These are phyloP conservation scores for Andrena bucephala DNA, from an alignment of 2,888 invertebrate species.

Conservation along the genomic window DNA sequence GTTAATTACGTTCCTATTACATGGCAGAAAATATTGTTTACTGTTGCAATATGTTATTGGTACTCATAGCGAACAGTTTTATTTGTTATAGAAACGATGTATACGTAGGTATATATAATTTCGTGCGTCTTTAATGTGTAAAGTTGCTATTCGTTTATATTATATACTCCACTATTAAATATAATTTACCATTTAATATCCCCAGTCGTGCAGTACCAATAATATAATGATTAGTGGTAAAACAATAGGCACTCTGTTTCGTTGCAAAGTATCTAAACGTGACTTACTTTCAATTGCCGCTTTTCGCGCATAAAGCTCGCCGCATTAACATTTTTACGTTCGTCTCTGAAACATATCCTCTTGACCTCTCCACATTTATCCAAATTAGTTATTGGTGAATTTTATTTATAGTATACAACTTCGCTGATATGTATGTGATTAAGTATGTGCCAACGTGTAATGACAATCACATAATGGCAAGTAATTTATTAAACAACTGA, in stretches of 20 bases:
- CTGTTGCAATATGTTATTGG: conserved; percentile 28
- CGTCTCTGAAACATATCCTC: conserved; percentile 16
- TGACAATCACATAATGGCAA: conserved; percentile 48
- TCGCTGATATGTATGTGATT: conserved; percentile 15
- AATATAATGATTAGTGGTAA: conserved; percentile 18
- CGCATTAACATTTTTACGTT: conserved; percentile 30
- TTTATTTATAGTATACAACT: conserved; percentile 33
- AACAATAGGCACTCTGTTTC: conserved; percentile 19
- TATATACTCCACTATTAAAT: background rate
- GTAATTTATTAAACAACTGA: background rate
- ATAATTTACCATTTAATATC: background rate
- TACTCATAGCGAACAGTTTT: conserved; percentile 11
- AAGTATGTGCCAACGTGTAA: conserved; percentile 30
- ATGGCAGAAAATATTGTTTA: conserved; percentile 12
- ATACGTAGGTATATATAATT: too few species aligned
- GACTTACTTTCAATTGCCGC: conserved; percentile 18
- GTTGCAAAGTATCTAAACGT: conserved; percentile 8
- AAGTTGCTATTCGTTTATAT: background rate
- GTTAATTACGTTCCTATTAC: conserved; percentile 31
- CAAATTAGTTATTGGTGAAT: conserved; percentile 28
- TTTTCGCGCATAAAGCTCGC: conserved; percentile 9
- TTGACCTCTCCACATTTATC: conserved; percentile 34
- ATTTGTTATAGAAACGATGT: background rate
- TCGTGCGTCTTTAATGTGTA: background rate
- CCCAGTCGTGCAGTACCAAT: conserved; percentile 18